Evolutionary conservation across 2,797 vertebrate genomes (phyloP), one percentile per base, ranked within the genome.

Genomic region (Pipistrellus pipistrellus): DNA sequence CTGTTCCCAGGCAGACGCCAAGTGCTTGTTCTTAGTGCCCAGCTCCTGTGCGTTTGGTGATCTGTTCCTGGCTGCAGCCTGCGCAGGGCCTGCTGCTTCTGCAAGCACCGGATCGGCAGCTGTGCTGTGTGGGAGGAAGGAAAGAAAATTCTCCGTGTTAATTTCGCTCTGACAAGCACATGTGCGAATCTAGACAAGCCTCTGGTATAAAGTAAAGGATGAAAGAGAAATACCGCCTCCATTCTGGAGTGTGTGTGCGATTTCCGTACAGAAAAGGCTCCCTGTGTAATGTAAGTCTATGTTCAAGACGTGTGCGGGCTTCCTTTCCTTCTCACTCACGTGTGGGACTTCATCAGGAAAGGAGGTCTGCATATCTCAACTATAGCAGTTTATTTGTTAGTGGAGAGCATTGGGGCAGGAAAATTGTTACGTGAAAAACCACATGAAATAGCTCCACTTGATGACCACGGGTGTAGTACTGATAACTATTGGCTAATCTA

Each of bases 121-220:
- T 95, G 96, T 25, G 32, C 20, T 15, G 32, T 27, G 95, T 96
- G 91, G 96, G 96, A 78, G 95, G 6, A 23, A 93, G 93, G 85
- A 78, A 87, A 62, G 95, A 73, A 89, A 78, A 90, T 94, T 93
- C 92, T 93, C 82, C 51, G 51, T 94, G 96, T 82, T 96, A 91
- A 95, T 94, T 94, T 96, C 83, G 44, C 84, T 95, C 94, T 72
- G 82, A 96, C 41, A 75, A 91, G 93, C 71, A 88, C 81, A 41
- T 92, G 76, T 76, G 72, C 88, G 88, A 78, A 96, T 89, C n/a
- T 12, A 93, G 94, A 75, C 53, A 64, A 68, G 93, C 7, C 44
- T 93, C 41, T 76, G 76, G 80, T 77, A 59, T 32, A 38, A 80
- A 75, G 73, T 66, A 76, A 46, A 86, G 48, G 27, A 44, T 23